Percentiles rank a stretch among this genome's conserved stretches.
phyloP scores from a whole-genome alignment of 1,140 invertebrate species.

The Drosophila azteca region DNA sequence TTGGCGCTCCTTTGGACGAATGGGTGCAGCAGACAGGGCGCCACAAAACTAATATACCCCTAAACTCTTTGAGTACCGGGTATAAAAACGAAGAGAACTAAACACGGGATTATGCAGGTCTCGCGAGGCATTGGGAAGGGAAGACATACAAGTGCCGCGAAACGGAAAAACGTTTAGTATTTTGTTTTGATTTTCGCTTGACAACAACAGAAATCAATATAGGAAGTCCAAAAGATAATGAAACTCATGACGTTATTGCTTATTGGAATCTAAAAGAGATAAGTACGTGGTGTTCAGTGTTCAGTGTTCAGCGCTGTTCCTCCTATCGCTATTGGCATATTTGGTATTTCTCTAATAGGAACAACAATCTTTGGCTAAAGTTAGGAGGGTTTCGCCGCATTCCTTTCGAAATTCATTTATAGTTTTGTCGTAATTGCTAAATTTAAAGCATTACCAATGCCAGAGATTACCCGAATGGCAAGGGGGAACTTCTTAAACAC shows the following conservation, averaged over 20 bases:
- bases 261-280: slow-evolving; percentile 10
- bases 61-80: too few relatives aligned
- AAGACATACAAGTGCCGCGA: slow-evolving; percentile 31
- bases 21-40: too few relatives aligned
- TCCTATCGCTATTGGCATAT: slow-evolving; percentile 37
- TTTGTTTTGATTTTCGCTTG: slow-evolving; percentile 61
- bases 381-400: slow-evolving; percentile 18
- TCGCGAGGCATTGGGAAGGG: slow-evolving; percentile 15
- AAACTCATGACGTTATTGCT: too few relatives aligned
- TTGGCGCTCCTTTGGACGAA: too few relatives aligned
- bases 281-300: background rate
- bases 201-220: slow-evolving; percentile 42
- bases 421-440: slow-evolving; percentile 46
- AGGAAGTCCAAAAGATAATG: slow-evolving; percentile 4
- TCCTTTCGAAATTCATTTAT: slow-evolving; percentile 12
- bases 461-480: slow-evolving; percentile 15
- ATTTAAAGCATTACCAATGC: slow-evolving; percentile 40
- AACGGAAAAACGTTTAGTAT: slow-evolving; percentile 51
- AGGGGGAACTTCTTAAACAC: slow-evolving; percentile 7
- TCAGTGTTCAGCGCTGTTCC: slow-evolving; percentile 2
- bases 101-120: slow-evolving; percentile 40
- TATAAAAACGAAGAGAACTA: slow-evolving; percentile 18
- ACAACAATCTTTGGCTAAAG: slow-evolving; percentile 22
- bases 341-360: slow-evolving; percentile 23
- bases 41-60: too few relatives aligned